Evolutionary conservation across 2,797 vertebrate species (phyloP).

Genomic region (Aplochiton taeniatus): DNA sequence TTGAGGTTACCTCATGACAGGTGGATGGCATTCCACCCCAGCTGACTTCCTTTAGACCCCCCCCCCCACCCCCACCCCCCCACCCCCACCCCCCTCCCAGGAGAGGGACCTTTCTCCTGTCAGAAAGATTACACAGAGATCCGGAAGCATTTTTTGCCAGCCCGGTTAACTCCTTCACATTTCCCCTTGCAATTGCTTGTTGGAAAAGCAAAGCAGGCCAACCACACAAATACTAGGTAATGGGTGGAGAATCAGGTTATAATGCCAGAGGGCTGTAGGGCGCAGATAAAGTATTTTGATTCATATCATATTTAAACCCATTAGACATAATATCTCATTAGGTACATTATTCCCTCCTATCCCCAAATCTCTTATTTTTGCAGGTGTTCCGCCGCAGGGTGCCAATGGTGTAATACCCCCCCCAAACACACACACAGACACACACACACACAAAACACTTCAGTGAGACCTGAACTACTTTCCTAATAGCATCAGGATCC

Average conservation of each 20-base stretch:
- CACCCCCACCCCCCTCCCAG: not conserved
- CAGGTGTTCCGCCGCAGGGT: constrained; percentile 37
- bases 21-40: constrained; percentile 20
- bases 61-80: not conserved
- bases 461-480: constrained; percentile 22
- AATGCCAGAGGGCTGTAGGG: no score
- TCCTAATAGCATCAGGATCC: constrained; percentile 8
- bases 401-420: not conserved
- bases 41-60: not conserved
- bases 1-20: constrained; percentile 41
- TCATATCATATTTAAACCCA: constrained; percentile 39
- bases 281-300: constrained; percentile 22
- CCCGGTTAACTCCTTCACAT: constrained; percentile 3
- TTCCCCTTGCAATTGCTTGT: constrained; percentile 6
- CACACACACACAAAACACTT: constrained; percentile 9
- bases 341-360: constrained; percentile 33
- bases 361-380: constrained; percentile 4
- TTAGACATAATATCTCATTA: constrained; percentile 22
- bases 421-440: no score
- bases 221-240: not conserved
- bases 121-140: constrained; percentile 27
- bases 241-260: no score
- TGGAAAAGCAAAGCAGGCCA: not conserved
- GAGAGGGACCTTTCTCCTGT: constrained; percentile 22
- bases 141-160: constrained; percentile 19